Evolutionary conservation across 2,888 invertebrate genomes (phyloP), one percentile per base, ranked within the genome.

Genomic region (Pemphredon lugubris): DNA sequence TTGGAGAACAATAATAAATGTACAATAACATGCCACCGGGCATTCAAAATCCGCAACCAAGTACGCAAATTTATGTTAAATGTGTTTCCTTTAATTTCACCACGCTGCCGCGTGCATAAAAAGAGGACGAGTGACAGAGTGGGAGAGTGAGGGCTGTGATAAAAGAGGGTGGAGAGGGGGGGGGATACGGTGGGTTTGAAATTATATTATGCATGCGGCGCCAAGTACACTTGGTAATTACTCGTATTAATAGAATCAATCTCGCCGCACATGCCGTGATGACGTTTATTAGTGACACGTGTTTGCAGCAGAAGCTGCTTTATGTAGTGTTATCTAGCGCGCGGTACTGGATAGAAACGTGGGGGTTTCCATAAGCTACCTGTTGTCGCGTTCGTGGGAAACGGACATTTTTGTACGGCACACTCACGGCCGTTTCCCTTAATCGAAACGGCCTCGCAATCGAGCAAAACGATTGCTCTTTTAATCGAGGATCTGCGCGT

Each of bases 171-270:
- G 30, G 40, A 65, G 44, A 37, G 55, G 47, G 5, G 53, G 0
- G 18, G 39, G 13, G 42, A 44, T 42, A 45, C 47, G 61, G 21
- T 54, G 39, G 40, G 26, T 57, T 72, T 47, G 69, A 75, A 78
- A 73, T 78, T 69, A 72, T 79, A 80, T 80, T 80, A 81, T 81
- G 80, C 73, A 80, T 81, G 81, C 81, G 69, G 73, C 73, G 79
- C 75, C 79, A 81, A 81, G 72, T 80, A 81, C 76, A 81, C 72
- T 67, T 72, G 73, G 79, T 81, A 81, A 80, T 80, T 81, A 81
- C 79, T 77, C 82, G 73, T 80, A 80, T 80, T 80, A 80, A 80
- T 80, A 80, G 80, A 80, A 80, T 80, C 80, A 81, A 80, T 80
- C 80, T 80, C 82, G 76, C 37, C 67, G 73, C 73, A 48, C 82